phyloP scores from a whole-genome alignment of 2,888 invertebrate genomes.

The Dusona sp. region DNA sequence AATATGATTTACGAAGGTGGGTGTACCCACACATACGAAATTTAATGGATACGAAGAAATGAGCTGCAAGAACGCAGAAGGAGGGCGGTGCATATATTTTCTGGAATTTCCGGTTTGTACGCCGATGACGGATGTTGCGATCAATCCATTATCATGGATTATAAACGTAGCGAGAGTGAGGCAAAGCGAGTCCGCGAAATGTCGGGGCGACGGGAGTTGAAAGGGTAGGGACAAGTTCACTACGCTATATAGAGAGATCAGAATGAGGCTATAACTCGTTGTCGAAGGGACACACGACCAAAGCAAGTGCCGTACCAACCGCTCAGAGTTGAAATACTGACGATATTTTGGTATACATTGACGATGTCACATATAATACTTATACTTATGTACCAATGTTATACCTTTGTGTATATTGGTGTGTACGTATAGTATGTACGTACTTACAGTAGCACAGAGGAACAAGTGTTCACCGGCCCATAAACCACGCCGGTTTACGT shows the following conservation, averaged over 20 bases:
- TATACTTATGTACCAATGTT: slow-evolving; percentile 25
- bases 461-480: slow-evolving; percentile 78
- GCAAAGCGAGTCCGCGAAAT: slow-evolving; percentile 4
- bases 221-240: neutral
- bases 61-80: neutral
- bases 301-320: neutral
- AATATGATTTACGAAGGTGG: slow-evolving; percentile 54
- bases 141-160: slow-evolving; percentile 73
- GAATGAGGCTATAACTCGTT: slow-evolving; percentile 50
- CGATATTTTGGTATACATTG: slow-evolving; percentile 1
- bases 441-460: slow-evolving; percentile 46
- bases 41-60: slow-evolving; percentile 43
- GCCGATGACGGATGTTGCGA: slow-evolving; percentile 70
- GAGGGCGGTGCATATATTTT: slow-evolving; percentile 58
- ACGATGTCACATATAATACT: slow-evolving; percentile 23
- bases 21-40: slow-evolving; percentile 14
- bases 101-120: slow-evolving; percentile 58
- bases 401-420: neutral
- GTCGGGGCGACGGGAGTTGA: neutral
- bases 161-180: slow-evolving; percentile 32
- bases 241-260: neutral
- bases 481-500: slow-evolving; percentile 82
- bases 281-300: slow-evolving; percentile 3
- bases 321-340: slow-evolving; percentile 6
- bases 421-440: slow-evolving; percentile 17